phyloP scores from a whole-genome alignment of 2,888 invertebrate species.

The Agrotis ipsilon region DNA sequence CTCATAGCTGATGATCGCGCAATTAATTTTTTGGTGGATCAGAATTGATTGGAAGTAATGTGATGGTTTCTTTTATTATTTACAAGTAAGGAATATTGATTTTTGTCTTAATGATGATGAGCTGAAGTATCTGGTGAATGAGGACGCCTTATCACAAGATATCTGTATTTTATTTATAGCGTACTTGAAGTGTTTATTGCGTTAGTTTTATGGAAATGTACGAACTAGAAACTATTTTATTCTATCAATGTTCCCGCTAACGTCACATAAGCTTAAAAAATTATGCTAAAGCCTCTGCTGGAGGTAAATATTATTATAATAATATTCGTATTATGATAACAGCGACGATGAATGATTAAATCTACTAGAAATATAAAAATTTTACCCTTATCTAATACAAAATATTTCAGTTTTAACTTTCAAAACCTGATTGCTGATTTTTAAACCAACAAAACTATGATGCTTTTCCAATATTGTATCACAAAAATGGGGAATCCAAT shows the following conservation, averaged over 20 bases:
- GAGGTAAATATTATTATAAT: too few species aligned
- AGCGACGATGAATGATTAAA: background rate
- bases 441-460: slow-evolving; percentile 25
- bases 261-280: too few species aligned
- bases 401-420: background rate
- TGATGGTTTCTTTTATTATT: slow-evolving; percentile 25
- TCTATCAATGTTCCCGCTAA: too few species aligned
- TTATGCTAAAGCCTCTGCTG: too few species aligned
- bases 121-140: too few species aligned
- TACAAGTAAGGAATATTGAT: background rate
- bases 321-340: too few species aligned
- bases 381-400: background rate
- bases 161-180: too few species aligned
- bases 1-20: slow-evolving; percentile 63
- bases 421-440: slow-evolving; percentile 29
- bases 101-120: background rate
- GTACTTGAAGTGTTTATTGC: too few species aligned
- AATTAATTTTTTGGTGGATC: slow-evolving; percentile 61
- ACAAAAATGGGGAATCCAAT: slow-evolving; percentile 39
- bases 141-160: too few species aligned
- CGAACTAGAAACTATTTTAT: too few species aligned
- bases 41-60: slow-evolving; percentile 26
- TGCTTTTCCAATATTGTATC: slow-evolving; percentile 36
- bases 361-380: background rate
- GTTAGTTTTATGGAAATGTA: too few species aligned